Evolutionary conservation across 2,797 vertebrate species (phyloP), one percentile per base, ranked within the genome.

Genomic region (Rachycentron canadum): DNA sequence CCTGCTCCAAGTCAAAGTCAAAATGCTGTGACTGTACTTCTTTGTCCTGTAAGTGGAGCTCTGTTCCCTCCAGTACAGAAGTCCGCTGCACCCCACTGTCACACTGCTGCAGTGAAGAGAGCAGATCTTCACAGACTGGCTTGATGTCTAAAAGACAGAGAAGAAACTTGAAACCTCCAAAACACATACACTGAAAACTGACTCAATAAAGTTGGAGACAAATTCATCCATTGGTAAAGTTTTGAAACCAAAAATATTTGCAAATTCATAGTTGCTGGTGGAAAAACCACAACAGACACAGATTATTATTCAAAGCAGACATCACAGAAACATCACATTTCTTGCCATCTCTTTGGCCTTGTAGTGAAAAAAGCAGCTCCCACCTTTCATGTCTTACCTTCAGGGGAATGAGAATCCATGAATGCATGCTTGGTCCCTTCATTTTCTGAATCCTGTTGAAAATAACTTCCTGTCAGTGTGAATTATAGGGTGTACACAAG

Each of bases 31-130:
- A 11, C 47, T 3, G 49, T n/a, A 25, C 79, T 62, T 87, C 64
- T 74, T 59, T 82, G 16, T 86, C 38, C 34, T 60, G 69, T 11
- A 36, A 30, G 5, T 32, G 50, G 13, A 52, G 28, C 36, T 80
- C 43, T 0, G 25, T 34, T 57, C 59, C 55, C 65, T 64, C 72
- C 56, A 25, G 49, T 1, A 13, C 23, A 4, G 11, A 11, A 25
- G 2, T 5, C 12, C 5, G n/a, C 49, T 50, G n/a, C 49, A n/a
- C 10, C 10, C 23, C n/a, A 49, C 11, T 23, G 47, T 23, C 9
- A 49, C 3, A 23, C 21, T 23, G 45, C 45, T n/a, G 45, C n/a
- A 23, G 10, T 14, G 49, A 26, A 5, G 49, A 12, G 26, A 23
- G 12, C 23, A 52, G 23, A 17, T 52, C 32, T 6, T 38, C n/a